Evolutionary conservation across 2,113 vertebrate species (phyloP).

Genomic region (Ahaetulla prasina): DNA sequence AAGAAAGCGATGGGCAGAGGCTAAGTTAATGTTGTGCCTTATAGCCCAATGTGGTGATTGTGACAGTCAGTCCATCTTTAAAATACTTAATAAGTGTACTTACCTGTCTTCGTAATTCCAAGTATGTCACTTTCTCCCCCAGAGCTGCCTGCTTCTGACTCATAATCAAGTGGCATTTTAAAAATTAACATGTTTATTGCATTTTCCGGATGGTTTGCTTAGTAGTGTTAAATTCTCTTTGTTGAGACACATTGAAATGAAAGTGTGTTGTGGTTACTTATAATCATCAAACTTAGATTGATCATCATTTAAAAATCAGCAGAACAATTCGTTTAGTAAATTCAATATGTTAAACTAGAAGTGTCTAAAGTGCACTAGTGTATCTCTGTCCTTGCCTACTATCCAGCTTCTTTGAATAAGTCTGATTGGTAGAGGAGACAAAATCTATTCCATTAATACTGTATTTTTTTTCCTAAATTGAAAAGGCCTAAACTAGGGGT

Average conservation of each 20-base stretch:
- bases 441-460: neutral
- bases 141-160: neutral
- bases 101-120: neutral
- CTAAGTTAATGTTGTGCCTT: neutral
- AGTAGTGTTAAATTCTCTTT: neutral
- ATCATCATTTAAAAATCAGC: neutral
- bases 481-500: no score
- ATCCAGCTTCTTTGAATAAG: neutral
- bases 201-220: neutral
- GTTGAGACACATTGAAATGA: neutral
- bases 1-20: neutral
- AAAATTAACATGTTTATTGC: neutral
- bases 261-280: neutral
- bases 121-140: neutral
- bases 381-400: neutral
- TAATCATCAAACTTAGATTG: neutral
- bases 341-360: neutral
- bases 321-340: neutral
- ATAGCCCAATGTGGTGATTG: neutral
- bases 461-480: neutral
- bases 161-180: neutral
- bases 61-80: neutral
- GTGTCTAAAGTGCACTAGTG: neutral
- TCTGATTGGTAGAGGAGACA: neutral
- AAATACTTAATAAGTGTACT: neutral